A percentile compares a stretch with the other conserved stretches of the same genome.
phyloP scores from a whole-genome alignment of 2,888 invertebrate species.

The Pristionchus maxplancki region DNA sequence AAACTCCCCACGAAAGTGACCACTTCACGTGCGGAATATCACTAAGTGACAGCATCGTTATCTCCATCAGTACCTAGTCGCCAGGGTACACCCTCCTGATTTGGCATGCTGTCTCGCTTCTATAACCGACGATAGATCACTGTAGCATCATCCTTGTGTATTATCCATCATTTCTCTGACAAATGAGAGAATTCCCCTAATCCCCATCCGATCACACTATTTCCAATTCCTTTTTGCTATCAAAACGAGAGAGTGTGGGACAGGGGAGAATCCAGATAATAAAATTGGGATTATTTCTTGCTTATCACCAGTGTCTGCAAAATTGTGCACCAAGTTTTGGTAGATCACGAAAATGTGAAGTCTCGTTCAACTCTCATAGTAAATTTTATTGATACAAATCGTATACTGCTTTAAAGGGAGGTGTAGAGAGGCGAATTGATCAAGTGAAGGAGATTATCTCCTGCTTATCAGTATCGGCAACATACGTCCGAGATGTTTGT shows the following conservation, averaged over 20 bases:
- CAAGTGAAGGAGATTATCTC: background rate
- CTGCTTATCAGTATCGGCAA: background rate
- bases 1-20: background rate
- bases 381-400: too few species aligned
- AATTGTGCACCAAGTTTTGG: too few species aligned
- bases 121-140: background rate
- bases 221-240: background rate
- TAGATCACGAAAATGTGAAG: too few species aligned
- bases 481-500: background rate
- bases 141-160: background rate
- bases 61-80: background rate
- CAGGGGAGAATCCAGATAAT: background rate
- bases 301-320: background rate
- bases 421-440: too few species aligned
- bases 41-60: background rate
- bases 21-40: background rate
- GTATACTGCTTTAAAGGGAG: too few species aligned
- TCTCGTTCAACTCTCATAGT: too few species aligned
- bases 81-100: background rate
- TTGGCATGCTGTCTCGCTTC: background rate
- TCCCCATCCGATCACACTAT: background rate
- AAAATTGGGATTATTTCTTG: background rate
- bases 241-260: background rate
- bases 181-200: background rate
- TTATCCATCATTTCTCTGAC: background rate